Evolutionary conservation across 2,113 vertebrate species (phyloP), one percentile per base, ranked within the genome.

Genomic region (Trachemys scripta): DNA sequence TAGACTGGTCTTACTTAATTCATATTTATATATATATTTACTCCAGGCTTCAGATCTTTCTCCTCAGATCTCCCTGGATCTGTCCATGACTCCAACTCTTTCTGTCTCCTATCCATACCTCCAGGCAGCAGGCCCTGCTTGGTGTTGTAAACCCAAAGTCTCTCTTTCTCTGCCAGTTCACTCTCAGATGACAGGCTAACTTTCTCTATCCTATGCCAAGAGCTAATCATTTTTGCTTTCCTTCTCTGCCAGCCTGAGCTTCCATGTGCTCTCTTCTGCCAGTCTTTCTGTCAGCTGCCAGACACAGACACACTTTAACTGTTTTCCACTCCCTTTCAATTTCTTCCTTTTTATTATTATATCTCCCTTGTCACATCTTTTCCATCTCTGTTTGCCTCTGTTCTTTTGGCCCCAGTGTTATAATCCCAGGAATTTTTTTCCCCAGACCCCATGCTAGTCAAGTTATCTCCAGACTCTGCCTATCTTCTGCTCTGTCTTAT

Each of bases 231-330:
- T 94, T 94, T 80, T 59, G 31, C 17, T 1, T 4, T 80, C 81
- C 35, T 1, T 47, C 5, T 94, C 90, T 82, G 13, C 29, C 50
- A 90, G 25, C 11, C 25, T 80, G 65, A 85, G 5, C 35, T 93
- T 89, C 45, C 45, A 65, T 53, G 11, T 89, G 83, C 50, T 92
- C 31, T 11, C 69, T 54, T 42, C 10, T 53, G 50, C 5, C 38
- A 93, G 11, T 19, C 35, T 4, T 83, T 94, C 75, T 95, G 51
- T 80, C 87, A 10, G 38, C 91, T 89, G 75, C 8, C 75, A 94
- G 88, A 82, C 19, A 84, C 9, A 38, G 1, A 86, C 4, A 0
- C 57, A 90, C 89, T 65, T 65, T 65, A 65, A 65, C 35, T 69
- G 17, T 69, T 69, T 69, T 69, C 35, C 65, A 20, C n/a, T 72